Evolutionary conservation across 2,113 vertebrate species (phyloP).

Genomic region (Columba janthina): DNA sequence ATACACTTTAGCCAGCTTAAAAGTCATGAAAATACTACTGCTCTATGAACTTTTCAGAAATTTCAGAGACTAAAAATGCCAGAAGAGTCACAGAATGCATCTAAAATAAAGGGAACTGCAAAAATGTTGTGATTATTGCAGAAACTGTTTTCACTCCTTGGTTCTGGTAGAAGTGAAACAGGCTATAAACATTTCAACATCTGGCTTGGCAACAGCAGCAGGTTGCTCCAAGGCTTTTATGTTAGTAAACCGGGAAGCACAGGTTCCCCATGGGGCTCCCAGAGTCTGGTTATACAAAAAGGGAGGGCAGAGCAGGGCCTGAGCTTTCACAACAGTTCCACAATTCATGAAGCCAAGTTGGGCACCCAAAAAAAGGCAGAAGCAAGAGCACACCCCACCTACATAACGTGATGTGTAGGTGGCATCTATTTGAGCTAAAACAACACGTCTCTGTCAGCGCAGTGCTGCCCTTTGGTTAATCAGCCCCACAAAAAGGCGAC

Average conservation of each 20-base stretch:
- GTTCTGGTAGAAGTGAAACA: background rate
- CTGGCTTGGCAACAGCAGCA: background rate
- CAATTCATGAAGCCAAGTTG: background rate
- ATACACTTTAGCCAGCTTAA: background rate
- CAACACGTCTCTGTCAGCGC: background rate
- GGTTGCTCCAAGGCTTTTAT: background rate
- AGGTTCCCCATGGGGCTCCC: background rate
- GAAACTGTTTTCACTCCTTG: conserved; percentile 6
- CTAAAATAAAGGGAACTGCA: background rate
- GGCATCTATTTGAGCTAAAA: background rate
- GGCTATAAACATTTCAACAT: background rate
- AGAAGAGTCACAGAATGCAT: background rate
- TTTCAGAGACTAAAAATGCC: background rate
- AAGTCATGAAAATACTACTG: background rate
- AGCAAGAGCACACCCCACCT: background rate
- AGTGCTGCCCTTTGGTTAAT: background rate
- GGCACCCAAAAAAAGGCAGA: background rate
- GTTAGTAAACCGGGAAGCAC: background rate
- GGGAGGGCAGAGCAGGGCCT: background rate
- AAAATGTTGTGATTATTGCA: background rate
- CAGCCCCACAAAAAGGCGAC: fast-evolving
- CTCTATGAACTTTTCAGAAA: background rate
- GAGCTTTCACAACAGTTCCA: background rate
- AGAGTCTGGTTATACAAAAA: background rate
- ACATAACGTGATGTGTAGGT: fast-evolving